Base-by-base conservation (phyloP, 2,888 invertebrate genomes). In the Tinea trinotella region DNA sequence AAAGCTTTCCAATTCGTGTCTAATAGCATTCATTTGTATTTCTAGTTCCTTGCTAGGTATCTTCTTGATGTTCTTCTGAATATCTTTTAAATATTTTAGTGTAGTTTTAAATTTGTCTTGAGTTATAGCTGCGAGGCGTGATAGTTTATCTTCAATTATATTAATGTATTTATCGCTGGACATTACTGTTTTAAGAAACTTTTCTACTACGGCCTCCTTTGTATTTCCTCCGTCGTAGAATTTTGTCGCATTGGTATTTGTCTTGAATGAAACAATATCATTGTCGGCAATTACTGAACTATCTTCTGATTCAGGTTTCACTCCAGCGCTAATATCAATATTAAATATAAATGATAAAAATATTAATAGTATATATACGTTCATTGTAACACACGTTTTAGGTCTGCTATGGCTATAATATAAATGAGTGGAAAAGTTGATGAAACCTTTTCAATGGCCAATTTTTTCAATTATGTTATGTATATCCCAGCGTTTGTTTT, bases 111-210 rank as follows among this genome's bases (percentile, higher is more conserved):
- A 64, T 57, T 68, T 68, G 50, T 82, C 82, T 50, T 78, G 73
- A 46, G 80, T 67, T 1, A 64, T 67, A 0, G 67, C 60, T 54
- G 80, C 76, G 46, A 83, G 60, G 54, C 76, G 75, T 22, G 62
- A 68, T 3, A 83, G 44, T 58, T 76, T 80, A 10, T 61, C 64
- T 58, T 80, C 78, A 22, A 83, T 70, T 68, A 75, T 68, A 58
- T 74, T 76, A 34, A 81, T 62, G 58, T 81, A 81, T 57, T 64
- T 71, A 56, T 82, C 80, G 54, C 76, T 78, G 0, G 74, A 61
- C 65, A 82, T 68, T 10, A 84, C 61, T 0, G 74, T 78, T 53
- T 82, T 77, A 0, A 80, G 71, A 58, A 83, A 81, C 52, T 76
- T 79, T 56, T 82, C 82, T 0, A 79, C 72, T 0, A 76, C 69